Base-by-base conservation (phyloP, 1,140 invertebrate species). In the Drosophila asahinai region DNA sequence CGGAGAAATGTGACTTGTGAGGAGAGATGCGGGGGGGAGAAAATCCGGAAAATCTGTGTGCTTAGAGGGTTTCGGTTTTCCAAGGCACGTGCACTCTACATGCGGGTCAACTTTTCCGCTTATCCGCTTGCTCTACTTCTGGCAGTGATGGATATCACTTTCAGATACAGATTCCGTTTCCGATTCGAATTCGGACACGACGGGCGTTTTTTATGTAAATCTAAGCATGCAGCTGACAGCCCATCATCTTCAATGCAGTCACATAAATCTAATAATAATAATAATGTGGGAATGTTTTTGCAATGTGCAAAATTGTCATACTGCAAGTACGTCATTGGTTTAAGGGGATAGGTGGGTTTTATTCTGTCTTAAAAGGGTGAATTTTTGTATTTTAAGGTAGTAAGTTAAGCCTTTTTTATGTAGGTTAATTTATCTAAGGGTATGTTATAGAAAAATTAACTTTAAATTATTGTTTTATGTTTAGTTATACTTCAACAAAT, bases 221-320 rank as follows among this genome's bases (percentile, higher is more conserved):
- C 36, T 52, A 67, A 45, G 12, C 63, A 74, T 83, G 83, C 80
- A 73, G 45, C 52, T 80, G 81, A 84, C 81, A 81, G 65, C 43
- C 60, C 51, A 74, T 43, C 57, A 40, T 40, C 40, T 25, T 12
- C 9, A 36, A 3, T 3, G 8, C 38, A 14, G 25, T 7, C 48
- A 45, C 64, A 68, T 36, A 63, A 64, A 64, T 66, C 64, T 47
- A 55, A 71, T 64, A 38, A 33, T 63, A 38, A 33, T 63, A 49
- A 40, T 40, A 52, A 36, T 36, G 14, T 11, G 36, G 22, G 14
- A 5, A 57, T 15, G 19, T 36, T 12, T 38, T 6, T 15, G 17
- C 15, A 25, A 45, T 15, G 36, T 1, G 11, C 0, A 3, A 25
- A 19, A 19, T 22, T 64, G 17, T 2, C 42, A 27, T 14, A 27